phyloP scores from a whole-genome alignment of 2,113 vertebrate species.

The Mustela nigripes region DNA sequence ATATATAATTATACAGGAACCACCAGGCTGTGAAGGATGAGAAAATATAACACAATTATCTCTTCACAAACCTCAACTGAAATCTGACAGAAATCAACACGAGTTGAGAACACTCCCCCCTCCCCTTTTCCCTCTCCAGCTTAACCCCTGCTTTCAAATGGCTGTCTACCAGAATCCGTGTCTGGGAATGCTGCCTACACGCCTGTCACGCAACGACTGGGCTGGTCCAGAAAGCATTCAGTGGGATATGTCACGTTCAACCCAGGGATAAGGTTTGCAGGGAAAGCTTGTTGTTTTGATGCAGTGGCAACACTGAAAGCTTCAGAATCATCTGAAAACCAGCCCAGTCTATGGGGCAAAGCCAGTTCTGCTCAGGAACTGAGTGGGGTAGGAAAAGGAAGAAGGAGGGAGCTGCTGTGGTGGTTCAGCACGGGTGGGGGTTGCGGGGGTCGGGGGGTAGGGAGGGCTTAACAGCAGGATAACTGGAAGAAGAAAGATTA shows the following conservation, averaged over 20 bases:
- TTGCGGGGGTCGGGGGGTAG: not conserved
- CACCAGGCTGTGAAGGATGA: constrained; percentile 79
- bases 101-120: constrained; percentile 14
- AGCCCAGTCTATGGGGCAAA: not conserved
- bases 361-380: not conserved
- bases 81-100: constrained; percentile 81
- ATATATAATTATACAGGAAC: constrained; percentile 83
- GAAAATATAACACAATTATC: constrained; percentile 83
- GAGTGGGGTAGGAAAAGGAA: not conserved
- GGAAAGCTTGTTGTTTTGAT: constrained; percentile 31
- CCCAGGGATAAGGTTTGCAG: constrained; percentile 1
- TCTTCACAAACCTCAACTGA: constrained; percentile 79
- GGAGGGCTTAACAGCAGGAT: not conserved
- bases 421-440: not conserved
- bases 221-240: constrained; percentile 26
- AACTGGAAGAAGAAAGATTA: not conserved
- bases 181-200: not conserved
- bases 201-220: not conserved
- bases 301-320: not conserved
- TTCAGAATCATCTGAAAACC: constrained; percentile 32
- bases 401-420: not conserved
- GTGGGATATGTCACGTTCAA: not conserved
- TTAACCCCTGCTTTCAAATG: constrained; percentile 75
- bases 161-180: not conserved
- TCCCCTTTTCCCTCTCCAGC: constrained; percentile 3